Percentiles rank a stretch among this genome's conserved stretches.
phyloP scores from a whole-genome alignment of 2,888 invertebrate genomes.

The Drosophila buzzatii region DNA sequence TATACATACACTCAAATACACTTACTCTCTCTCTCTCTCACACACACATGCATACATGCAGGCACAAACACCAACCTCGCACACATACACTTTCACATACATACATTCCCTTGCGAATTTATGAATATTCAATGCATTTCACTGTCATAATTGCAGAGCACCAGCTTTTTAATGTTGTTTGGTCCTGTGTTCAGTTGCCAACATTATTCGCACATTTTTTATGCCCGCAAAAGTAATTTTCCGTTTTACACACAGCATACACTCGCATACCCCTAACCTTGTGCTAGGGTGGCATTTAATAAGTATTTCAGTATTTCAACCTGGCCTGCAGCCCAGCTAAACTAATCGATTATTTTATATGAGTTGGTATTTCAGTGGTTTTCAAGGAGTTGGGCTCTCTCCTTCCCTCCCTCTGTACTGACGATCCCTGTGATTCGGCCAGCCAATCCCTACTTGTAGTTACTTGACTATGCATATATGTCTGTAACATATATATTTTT shows the following conservation, averaged over 20 bases:
- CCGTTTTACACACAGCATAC: slow-evolving; percentile 21
- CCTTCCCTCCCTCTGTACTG: background rate
- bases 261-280: slow-evolving; percentile 13
- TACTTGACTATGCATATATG: slow-evolving; percentile 14
- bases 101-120: slow-evolving; percentile 42
- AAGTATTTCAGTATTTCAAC: slow-evolving; percentile 13
- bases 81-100: slow-evolving; percentile 11
- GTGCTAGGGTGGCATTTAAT: slow-evolving; percentile 17
- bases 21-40: no score
- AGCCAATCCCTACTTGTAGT: slow-evolving; percentile 17
- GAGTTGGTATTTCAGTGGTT: slow-evolving; percentile 52
- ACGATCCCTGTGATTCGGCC: slow-evolving; percentile 7
- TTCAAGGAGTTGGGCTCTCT: background rate
- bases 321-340: slow-evolving; percentile 41
- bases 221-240: slow-evolving; percentile 27
- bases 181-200: slow-evolving; percentile 37
- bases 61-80: slow-evolving; percentile 1
- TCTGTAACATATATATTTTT: slow-evolving; percentile 26
- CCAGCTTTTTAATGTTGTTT: slow-evolving; percentile 58
- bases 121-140: slow-evolving; percentile 76
- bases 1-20: slow-evolving; percentile 29
- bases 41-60: background rate
- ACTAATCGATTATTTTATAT: slow-evolving; percentile 61
- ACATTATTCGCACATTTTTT: slow-evolving; percentile 39
- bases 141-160: slow-evolving; percentile 73